Conservation (phyloP, 2,888 invertebrate species). For the Lissonota sp. region DNA sequence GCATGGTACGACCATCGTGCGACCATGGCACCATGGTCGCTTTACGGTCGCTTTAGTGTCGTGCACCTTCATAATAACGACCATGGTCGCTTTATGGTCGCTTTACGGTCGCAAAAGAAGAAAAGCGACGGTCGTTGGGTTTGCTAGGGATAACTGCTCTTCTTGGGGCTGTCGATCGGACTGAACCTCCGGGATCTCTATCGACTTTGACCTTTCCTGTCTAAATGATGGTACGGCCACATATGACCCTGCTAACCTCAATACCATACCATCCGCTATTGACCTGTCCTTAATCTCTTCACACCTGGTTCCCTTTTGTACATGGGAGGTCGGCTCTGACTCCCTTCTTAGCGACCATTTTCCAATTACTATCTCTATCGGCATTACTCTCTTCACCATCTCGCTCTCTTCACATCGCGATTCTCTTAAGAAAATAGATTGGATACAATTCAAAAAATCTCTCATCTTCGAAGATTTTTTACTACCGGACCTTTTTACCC, state of each 20-base stretch:
- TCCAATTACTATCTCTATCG: too few species aligned
- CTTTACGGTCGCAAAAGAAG: too few species aligned
- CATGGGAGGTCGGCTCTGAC: conserved; percentile 4
- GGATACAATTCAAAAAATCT: neutral
- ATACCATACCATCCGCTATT: neutral
- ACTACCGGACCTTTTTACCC: neutral
- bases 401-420: too few species aligned
- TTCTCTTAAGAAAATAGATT: conserved; percentile 7
- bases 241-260: neutral
- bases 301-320: neutral
- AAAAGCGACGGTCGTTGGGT: too few species aligned
- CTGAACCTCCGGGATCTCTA: neutral
- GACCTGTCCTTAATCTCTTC: conserved; percentile 20
- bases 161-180: conserved; percentile 26
- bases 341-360: conserved; percentile 10
- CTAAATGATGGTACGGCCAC: conserved; percentile 34
- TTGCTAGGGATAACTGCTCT: too few species aligned
- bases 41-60: too few species aligned
- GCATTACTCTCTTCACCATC: too few species aligned
- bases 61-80: too few species aligned
- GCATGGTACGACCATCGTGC: too few species aligned
- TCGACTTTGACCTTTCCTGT: conserved; percentile 3
- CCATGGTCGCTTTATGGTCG: too few species aligned
- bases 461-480: neutral
- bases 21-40: too few species aligned